A percentile compares a stretch with the other conserved stretches of the same genome.
phyloP scores from a whole-genome alignment of 1,140 invertebrate genomes.

The Bradynema listronoti region DNA sequence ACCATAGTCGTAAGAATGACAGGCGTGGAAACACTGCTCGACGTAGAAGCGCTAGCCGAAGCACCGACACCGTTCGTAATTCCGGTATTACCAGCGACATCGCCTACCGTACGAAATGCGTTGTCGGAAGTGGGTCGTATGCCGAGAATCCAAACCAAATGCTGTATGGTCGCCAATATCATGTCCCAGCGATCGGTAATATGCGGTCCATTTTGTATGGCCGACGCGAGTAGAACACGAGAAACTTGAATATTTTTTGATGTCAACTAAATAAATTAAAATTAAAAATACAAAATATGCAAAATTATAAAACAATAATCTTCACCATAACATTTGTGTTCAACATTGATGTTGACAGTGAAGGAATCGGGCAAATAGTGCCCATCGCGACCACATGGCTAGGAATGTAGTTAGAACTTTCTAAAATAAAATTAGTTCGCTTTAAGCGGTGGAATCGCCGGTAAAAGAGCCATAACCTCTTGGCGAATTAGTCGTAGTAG shows the following conservation, averaged over 20 bases:
- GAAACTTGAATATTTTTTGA: conserved; percentile 94
- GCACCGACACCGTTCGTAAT: conserved; percentile 13
- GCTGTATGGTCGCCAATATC: conserved; percentile 83
- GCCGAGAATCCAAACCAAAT: conserved; percentile 94
- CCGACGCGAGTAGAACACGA: conserved; percentile 76
- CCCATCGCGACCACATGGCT: conserved; percentile 52
- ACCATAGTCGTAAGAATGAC: conserved; percentile 89
- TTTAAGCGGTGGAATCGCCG: no score
- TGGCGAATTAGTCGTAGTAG: no score
- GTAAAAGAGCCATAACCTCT: no score
- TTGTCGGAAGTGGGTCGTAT: conserved; percentile 65
- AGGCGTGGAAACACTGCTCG: conserved; percentile 66
- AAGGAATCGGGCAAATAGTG: conserved; percentile 61
- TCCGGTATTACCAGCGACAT: conserved; percentile 2
- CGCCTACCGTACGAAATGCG: conserved; percentile 32
- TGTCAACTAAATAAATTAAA: conserved; percentile 66
- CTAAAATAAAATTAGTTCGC: no score
- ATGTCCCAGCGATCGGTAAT: conserved; percentile 88
- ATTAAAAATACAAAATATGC: conserved; percentile 7
- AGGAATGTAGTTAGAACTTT: no score
- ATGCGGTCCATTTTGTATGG: conserved; percentile 83
- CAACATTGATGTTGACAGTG: conserved; percentile 64
- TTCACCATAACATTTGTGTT: conserved; percentile 84
- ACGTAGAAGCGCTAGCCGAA: conserved; percentile 51
- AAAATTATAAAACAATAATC: no score